Evolutionary conservation across 1,140 invertebrate species (phyloP), one percentile per base, ranked within the genome.

Genomic region (Achatina immaculata): DNA sequence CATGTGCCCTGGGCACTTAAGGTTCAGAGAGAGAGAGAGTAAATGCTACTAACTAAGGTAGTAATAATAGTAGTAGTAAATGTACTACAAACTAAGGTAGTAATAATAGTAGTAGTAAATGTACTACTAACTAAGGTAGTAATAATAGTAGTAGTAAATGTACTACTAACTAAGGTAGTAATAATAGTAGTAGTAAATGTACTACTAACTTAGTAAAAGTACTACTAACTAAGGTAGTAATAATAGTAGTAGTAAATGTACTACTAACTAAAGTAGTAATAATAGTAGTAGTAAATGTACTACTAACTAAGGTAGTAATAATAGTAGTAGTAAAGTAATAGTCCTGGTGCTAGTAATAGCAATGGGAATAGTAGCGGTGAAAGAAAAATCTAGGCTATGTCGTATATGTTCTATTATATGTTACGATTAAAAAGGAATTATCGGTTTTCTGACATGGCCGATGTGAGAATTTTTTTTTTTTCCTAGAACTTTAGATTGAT

Each of bases 191-290:
- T 66, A 66, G 45, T 48, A 48, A 19, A 11, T 11, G 45, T 48
- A 48, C 7, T 48, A 48, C 7, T 48, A 36, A 11, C 11, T 9
- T 9, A 14, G 62, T 66, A 66, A 24, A 11, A 66, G 62, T 66
- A 66, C 7, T 66, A 66, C 7, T 66, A 66, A 24, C n/a, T 11
- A 24, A 11, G n/a, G 62, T 66, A 66, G 62, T 69, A 69, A 31
- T 69, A 69, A 31, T 69, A 69, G 66, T 69, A 69, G 66, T 69
- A 69, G 66, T 69, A 69, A 31, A 6, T 34, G 66, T 69, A 69
- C 16, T 69, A 69, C 16, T 69, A 69, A 31, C n/a, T 7, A 7
- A 11, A 66, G 62, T 28, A 69, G 66, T 69, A 69, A 31, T 31
- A 69, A 31, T 31, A 69, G 66, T n/a, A 69, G 66, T 42, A 42